Percentiles rank a stretch among this genome's conserved stretches.
Conservation (phyloP, 2,888 invertebrate species). For the Steinernema hermaphroditum region DNA sequence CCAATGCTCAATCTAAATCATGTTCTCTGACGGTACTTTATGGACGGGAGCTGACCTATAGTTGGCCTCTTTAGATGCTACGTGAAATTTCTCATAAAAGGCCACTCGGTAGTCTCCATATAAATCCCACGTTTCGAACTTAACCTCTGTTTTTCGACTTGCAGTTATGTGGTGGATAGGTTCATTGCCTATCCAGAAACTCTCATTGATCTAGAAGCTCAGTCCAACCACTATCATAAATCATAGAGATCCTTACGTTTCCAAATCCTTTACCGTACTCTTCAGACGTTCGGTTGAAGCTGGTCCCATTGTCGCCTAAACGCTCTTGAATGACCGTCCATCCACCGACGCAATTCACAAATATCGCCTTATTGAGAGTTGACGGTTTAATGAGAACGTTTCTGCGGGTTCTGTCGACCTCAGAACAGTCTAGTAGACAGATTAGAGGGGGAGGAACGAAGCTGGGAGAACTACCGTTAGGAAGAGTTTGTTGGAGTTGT, state of each 20-base stretch:
- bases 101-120: conserved; percentile 32
- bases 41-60: conserved; percentile 10
- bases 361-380: neutral
- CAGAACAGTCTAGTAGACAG: neutral
- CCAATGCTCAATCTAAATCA: conserved; percentile 20
- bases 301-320: neutral
- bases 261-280: conserved; percentile 58
- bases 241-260: conserved; percentile 35
- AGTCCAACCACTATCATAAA: no score
- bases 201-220: conserved; percentile 41
- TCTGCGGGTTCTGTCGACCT: neutral
- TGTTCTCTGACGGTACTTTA: no score
- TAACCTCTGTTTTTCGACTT: neutral
- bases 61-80: neutral
- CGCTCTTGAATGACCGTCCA: conserved; percentile 38
- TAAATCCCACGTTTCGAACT: conserved; percentile 36
- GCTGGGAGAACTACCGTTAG: neutral
- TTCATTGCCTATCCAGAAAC: conserved; percentile 38
- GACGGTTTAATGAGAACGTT: conserved; percentile 31
- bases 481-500: conserved; percentile 2
- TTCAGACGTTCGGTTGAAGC: conserved; percentile 34
- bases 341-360: conserved; percentile 33
- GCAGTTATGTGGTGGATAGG: conserved; percentile 30
- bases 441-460: no score
- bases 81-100: conserved; percentile 11